Percentiles rank a stretch among this genome's conserved stretches.
phyloP scores from a whole-genome alignment of 2,888 invertebrate species.

The Amiota communis region DNA sequence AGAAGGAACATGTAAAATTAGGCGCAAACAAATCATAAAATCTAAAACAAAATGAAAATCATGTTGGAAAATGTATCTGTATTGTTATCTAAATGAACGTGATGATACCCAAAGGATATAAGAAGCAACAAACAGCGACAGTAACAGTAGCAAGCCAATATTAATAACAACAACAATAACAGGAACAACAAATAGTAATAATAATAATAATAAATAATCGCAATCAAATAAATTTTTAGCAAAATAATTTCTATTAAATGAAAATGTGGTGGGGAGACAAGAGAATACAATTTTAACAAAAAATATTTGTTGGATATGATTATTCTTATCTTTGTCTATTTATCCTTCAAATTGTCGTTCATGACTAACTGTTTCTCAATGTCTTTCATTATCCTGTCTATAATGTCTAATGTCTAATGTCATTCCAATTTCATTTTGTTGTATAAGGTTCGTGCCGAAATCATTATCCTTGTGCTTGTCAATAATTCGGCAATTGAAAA shows the following conservation, averaged over 20 bases:
- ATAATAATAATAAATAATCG: too few species aligned
- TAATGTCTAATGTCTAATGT: background rate
- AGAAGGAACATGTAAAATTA: constrained; percentile 61
- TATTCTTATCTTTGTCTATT: background rate
- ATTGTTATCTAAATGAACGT: constrained; percentile 44
- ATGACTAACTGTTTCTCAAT: too few species aligned
- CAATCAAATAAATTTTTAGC: too few species aligned
- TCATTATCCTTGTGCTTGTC: constrained; percentile 66
- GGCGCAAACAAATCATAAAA: constrained; percentile 50
- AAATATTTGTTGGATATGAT: too few species aligned
- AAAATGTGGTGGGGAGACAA: too few species aligned
- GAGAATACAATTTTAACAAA: too few species aligned
- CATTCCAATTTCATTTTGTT: constrained; percentile 22
- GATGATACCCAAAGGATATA: constrained; percentile 40
- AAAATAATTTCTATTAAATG: too few species aligned
- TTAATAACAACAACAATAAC: constrained; percentile 27
- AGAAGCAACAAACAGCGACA: constrained; percentile 33
- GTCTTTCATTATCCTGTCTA: background rate
- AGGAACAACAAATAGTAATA: too few species aligned
- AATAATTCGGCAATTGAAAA: constrained; percentile 49
- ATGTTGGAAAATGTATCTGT: constrained; percentile 34
- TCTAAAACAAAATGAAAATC: constrained; percentile 49
- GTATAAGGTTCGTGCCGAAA: constrained; percentile 57
- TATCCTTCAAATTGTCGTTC: too few species aligned
- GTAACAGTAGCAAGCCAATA: constrained; percentile 62